Conservation (phyloP, 2,888 invertebrate species). For the Lymantria dispar region DNA sequence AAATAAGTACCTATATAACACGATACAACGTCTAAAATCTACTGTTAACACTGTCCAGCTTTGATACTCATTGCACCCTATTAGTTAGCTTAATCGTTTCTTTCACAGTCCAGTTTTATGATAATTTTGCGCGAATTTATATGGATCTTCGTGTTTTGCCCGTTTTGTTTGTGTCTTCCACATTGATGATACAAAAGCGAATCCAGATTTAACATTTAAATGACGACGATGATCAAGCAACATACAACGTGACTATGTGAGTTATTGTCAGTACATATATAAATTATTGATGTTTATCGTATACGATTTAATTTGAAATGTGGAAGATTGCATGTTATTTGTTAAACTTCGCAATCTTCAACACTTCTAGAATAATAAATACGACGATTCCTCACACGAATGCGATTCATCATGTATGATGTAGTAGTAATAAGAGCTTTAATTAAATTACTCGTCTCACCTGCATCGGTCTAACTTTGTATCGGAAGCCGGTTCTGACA, state of each 20-base stretch:
- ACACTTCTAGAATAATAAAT: conserved; percentile 50
- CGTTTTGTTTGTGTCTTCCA: conserved; percentile 48
- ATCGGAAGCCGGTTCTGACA: conserved; percentile 88
- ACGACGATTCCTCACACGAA: conserved; percentile 57
- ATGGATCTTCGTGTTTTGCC: conserved; percentile 78
- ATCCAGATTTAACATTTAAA: conserved; percentile 42
- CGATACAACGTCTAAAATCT: conserved; percentile 53
- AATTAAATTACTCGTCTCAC: conserved; percentile 67
- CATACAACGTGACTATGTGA: conserved; percentile 54
- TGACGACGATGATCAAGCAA: conserved; percentile 66
- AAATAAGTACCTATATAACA: conserved; percentile 17
- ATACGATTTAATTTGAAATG: conserved; percentile 47
- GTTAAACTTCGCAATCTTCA: conserved; percentile 58
- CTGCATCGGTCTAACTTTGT: conserved; percentile 86
- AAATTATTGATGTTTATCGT: neutral
- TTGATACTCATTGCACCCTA: conserved; percentile 28
- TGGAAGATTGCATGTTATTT: conserved; percentile 61
- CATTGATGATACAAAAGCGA: conserved; percentile 68
- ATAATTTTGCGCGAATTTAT: conserved; percentile 62
- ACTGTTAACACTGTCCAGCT: conserved; percentile 42
- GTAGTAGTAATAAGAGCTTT: conserved; percentile 30
- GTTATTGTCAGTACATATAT: conserved; percentile 43
- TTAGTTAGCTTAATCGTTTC: conserved; percentile 44
- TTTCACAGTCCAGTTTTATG: conserved; percentile 58
- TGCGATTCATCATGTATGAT: conserved; percentile 43